phyloP scores from a whole-genome alignment of 53 echinoderm and acorn worm species.

The Luidia sarsii region DNA sequence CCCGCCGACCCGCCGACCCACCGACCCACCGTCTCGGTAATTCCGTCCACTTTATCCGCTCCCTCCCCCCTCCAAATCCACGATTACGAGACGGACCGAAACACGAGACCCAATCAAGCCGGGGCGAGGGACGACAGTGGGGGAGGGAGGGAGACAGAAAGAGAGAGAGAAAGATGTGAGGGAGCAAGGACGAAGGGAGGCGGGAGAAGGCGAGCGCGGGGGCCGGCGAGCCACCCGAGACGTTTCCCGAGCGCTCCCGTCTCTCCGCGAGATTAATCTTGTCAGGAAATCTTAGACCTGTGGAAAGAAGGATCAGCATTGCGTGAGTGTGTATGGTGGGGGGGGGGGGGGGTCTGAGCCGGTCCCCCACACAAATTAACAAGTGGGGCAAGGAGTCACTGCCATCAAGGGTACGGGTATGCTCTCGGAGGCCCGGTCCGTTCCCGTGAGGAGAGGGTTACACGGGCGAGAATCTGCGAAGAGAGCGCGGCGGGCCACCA shows the following conservation, averaged over 20 bases:
- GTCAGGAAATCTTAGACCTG: conserved; percentile 55
- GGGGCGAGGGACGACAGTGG: too few relatives aligned
- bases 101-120: conserved; percentile 58
- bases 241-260: conserved; percentile 9
- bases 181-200: too few relatives aligned
- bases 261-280: conserved; percentile 58
- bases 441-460: neutral
- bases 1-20: conserved; percentile 30
- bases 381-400: conserved; percentile 54
- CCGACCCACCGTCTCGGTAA: conserved; percentile 10
- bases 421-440: too few relatives aligned
- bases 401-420: neutral
- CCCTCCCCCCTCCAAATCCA: conserved; percentile 40
- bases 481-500: too few relatives aligned
- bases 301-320: too few relatives aligned
- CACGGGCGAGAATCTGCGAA: too few relatives aligned
- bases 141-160: too few relatives aligned
- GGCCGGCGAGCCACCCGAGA: conserved; percentile 48
- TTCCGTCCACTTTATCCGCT: too few relatives aligned
- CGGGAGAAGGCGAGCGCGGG: too few relatives aligned
- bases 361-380: conserved; percentile 50
- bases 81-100: conserved; percentile 53
- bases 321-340: too few relatives aligned
- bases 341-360: too few relatives aligned
- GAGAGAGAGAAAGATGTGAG: too few relatives aligned